A percentile compares a stretch with the other conserved stretches of the same genome.
Conservation (phyloP, 2,797 vertebrate species). For the Fistularia tabacaria region DNA sequence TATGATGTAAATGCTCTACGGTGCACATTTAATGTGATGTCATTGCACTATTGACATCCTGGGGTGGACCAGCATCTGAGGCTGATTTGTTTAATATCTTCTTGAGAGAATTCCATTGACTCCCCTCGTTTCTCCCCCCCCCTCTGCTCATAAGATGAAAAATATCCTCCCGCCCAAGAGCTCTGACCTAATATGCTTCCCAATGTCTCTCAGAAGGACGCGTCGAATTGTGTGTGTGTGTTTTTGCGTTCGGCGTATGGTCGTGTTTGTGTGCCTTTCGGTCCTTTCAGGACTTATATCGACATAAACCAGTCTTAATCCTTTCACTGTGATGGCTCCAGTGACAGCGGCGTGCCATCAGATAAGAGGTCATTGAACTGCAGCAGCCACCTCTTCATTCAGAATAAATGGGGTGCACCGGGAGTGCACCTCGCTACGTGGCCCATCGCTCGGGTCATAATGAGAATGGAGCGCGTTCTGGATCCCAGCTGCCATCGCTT, state of each 20-base stretch:
- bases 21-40: slow-evolving; percentile 63
- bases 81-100: slow-evolving; percentile 75
- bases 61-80: slow-evolving; percentile 46
- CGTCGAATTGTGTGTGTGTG: slow-evolving; percentile 19
- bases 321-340: slow-evolving; percentile 79
- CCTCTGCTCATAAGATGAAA: slow-evolving; percentile 69
- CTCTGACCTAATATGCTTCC: slow-evolving; percentile 67
- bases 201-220: slow-evolving; percentile 65
- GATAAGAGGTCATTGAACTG: slow-evolving; percentile 82
- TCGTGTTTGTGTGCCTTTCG: slow-evolving; percentile 47
- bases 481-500: slow-evolving; percentile 57
- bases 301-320: slow-evolving; percentile 76
- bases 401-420: slow-evolving; percentile 78
- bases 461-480: slow-evolving; percentile 79
- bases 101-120: slow-evolving; percentile 68
- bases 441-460: slow-evolving; percentile 70
- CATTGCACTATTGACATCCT: slow-evolving; percentile 67
- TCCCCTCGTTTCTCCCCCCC: slow-evolving; percentile 54
- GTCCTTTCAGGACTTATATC: slow-evolving; percentile 70
- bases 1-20: slow-evolving; percentile 55
- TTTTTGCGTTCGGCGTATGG: slow-evolving; percentile 20
- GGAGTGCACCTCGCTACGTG: slow-evolving; percentile 74
- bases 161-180: slow-evolving; percentile 61
- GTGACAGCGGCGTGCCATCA: slow-evolving; percentile 76
- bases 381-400: slow-evolving; percentile 77